Conservation (phyloP, 2,113 vertebrate genomes). For the Rutilus rutilus region DNA sequence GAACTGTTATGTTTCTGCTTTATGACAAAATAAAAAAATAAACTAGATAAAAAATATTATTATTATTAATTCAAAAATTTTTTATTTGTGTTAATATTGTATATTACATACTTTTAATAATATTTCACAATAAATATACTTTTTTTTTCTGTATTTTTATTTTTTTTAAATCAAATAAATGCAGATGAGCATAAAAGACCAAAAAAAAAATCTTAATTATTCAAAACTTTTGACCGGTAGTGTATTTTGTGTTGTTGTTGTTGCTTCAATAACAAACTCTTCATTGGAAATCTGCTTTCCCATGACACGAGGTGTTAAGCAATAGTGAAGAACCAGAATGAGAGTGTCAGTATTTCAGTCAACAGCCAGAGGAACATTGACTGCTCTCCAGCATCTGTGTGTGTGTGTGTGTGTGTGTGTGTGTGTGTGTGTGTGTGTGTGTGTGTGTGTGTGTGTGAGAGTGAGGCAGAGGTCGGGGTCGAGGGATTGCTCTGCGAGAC, state of each 20-base stretch:
- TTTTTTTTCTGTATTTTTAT: too few species aligned
- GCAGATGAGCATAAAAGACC: not conserved
- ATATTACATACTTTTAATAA: too few species aligned
- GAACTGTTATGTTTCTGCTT: not conserved
- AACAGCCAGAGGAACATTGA: not conserved
- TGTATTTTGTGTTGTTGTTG: not conserved
- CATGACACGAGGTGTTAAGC: not conserved
- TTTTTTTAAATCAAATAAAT: not conserved
- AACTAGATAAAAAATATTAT: not conserved
- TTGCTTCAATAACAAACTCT: too few species aligned
- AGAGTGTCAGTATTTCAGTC: constrained; percentile 22
- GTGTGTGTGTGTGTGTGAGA: constrained; percentile 7
- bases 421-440: constrained; percentile 11
- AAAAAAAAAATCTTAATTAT: not conserved
- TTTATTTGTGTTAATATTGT: not conserved
- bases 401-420: not conserved
- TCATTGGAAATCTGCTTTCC: not conserved
- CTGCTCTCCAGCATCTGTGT: not conserved
- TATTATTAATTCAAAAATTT: not conserved
- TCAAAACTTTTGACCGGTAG: not conserved
- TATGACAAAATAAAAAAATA: not conserved
- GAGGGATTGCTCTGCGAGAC: constrained; percentile 46
- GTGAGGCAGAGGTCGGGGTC: constrained; percentile 32
- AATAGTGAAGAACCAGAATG: not conserved
- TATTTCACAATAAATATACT: too few species aligned